Percentiles rank a stretch among this genome's conserved stretches.
Evolutionary conservation across 1,140 invertebrate species (phyloP).

Genomic region (Schlechtendalia chinensis): DNA sequence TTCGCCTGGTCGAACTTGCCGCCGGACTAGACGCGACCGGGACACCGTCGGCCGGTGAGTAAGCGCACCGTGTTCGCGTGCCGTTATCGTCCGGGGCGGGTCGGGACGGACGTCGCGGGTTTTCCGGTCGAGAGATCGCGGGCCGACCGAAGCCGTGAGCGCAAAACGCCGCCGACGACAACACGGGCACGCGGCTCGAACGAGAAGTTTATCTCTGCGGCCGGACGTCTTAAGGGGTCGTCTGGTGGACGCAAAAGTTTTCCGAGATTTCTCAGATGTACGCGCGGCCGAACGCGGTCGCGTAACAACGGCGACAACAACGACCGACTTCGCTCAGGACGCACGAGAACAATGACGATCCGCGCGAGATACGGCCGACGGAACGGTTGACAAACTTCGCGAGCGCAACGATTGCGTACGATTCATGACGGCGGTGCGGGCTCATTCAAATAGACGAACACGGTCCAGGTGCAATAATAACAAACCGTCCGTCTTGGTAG

Average conservation of each 20-base stretch:
- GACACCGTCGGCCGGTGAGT: neutral
- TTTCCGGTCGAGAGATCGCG: too few relatives aligned
- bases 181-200: too few relatives aligned
- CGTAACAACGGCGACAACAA: neutral
- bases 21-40: neutral
- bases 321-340: neutral
- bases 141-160: too few relatives aligned
- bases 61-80: too few relatives aligned
- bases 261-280: too few relatives aligned
- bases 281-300: too few relatives aligned
- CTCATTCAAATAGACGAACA: neutral
- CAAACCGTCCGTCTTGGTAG: neutral
- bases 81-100: neutral
- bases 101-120: too few relatives aligned
- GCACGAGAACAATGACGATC: neutral
- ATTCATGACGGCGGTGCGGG: neutral
- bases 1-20: too few relatives aligned
- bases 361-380: neutral
- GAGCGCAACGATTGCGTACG: slow-evolving; percentile 1
- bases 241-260: too few relatives aligned
- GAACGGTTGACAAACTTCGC: neutral
- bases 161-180: too few relatives aligned
- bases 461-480: neutral
- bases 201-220: neutral
- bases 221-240: too few relatives aligned